phyloP scores from a whole-genome alignment of 2,113 vertebrate genomes.

The Brachyistius frenatus region DNA sequence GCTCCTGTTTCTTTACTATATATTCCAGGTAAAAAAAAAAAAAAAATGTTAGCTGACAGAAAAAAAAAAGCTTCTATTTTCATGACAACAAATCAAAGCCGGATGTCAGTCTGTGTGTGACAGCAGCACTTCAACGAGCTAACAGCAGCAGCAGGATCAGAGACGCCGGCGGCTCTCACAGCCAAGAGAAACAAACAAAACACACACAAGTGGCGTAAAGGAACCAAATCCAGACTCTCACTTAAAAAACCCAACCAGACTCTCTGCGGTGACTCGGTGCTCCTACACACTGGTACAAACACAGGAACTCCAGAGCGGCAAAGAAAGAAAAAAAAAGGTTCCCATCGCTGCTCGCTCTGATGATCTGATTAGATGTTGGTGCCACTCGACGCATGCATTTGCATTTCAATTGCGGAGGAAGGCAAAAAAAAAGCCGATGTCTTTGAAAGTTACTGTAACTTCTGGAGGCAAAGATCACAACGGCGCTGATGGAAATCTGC shows the following conservation, averaged over 20 bases:
- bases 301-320: background rate
- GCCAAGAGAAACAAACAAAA: constrained; percentile 18
- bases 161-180: background rate
- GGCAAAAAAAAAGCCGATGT: constrained; percentile 21
- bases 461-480: constrained; percentile 39
- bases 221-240: background rate
- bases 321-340: constrained; percentile 12
- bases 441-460: constrained; percentile 38
- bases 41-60: constrained; percentile 1
- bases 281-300: background rate
- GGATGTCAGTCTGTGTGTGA: background rate
- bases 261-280: background rate
- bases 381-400: constrained; percentile 32
- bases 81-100: background rate
- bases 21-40: constrained; percentile 14
- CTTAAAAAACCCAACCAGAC: background rate
- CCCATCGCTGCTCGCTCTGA: background rate
- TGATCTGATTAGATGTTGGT: constrained; percentile 38
- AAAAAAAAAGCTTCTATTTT: constrained; percentile 32
- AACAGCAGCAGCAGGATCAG: constrained; percentile 29
- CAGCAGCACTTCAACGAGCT: constrained; percentile 19
- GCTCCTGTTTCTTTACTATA: background rate
- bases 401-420: constrained; percentile 37
- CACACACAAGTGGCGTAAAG: background rate
- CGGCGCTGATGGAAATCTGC: constrained; percentile 28